Evolutionary conservation across 2,797 vertebrate species (phyloP).

Genomic region (Podargus strigoides): DNA sequence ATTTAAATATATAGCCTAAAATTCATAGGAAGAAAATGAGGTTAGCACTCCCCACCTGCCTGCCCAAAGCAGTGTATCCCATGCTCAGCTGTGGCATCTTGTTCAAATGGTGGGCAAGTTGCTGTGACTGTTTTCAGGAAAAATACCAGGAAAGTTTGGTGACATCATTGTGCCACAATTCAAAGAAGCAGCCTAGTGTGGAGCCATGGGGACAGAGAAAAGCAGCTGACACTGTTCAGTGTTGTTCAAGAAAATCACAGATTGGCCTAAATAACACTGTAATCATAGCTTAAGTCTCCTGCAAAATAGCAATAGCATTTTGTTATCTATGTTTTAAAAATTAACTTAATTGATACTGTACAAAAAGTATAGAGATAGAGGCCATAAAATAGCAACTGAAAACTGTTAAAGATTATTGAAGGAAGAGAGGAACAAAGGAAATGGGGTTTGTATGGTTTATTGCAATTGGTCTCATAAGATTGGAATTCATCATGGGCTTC

Average conservation of each 20-base stretch:
- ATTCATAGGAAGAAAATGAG: background rate
- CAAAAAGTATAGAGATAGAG: background rate
- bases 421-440: background rate
- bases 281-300: background rate
- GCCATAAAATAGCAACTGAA: background rate
- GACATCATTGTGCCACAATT: background rate
- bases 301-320: background rate
- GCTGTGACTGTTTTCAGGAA: background rate
- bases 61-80: background rate
- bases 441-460: background rate
- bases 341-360: background rate
- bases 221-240: background rate
- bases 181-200: background rate
- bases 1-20: background rate
- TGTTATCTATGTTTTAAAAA: background rate
- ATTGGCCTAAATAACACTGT: background rate
- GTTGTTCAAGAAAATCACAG: background rate
- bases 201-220: background rate
- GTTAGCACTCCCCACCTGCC: background rate
- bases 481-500: background rate
- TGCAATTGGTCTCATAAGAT: background rate
- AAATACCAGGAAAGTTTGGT: background rate
- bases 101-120: background rate
- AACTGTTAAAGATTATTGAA: background rate
- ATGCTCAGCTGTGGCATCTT: background rate